Evolutionary conservation across 35 echinoderm and acorn worm species (phyloP), one percentile per base, ranked within the genome.

Genomic region (Ophioderma brevispina): DNA sequence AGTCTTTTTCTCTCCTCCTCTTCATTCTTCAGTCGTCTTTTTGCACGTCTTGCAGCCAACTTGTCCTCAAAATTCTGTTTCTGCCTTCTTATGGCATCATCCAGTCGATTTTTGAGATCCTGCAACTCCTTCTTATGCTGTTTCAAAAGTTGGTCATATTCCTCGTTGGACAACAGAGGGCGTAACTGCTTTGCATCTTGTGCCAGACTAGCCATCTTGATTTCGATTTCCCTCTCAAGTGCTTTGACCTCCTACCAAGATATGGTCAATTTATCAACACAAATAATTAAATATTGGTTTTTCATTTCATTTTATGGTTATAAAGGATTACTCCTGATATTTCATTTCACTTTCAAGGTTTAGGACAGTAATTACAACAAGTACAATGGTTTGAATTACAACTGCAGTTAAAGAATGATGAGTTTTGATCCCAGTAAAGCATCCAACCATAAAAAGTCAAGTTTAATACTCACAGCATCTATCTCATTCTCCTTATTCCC

Each of bases 101-200:
- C 82, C n/a, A 98, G 52, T 81, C 78, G 87, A 39, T 84, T 85
- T 78, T 88, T 84, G 81, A 98, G 52, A 31, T 35, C 80, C 15
- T 91, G 89, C 81, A 98, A 89, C 31, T 98, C 96, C 38, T 89
- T 59, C 55, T 91, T 64, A 37, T 98, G 96, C 34, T 91, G 55
- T 11, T 40, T 81, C 55, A 98, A 78, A 42, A 98, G 89, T 64
- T 50, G 89, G 43, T 92, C 80, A 38, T 92, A 98, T 23, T 98
- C 96, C 14, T 91, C 96, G 8, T 94, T 88, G 0, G 96, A 91
- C 80, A 92, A 55, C 37, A 80, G 28, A 23, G 92, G 79, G 19
- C 78, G 80, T 76, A 82, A 85, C 36, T 79, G 38, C 36, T 94
- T 88, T 21, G 94, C 86, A 4, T 94, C 81, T 37, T 90, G 75